Base-by-base conservation (phyloP, 1,140 invertebrate genomes). In the Ceratina japonica region DNA sequence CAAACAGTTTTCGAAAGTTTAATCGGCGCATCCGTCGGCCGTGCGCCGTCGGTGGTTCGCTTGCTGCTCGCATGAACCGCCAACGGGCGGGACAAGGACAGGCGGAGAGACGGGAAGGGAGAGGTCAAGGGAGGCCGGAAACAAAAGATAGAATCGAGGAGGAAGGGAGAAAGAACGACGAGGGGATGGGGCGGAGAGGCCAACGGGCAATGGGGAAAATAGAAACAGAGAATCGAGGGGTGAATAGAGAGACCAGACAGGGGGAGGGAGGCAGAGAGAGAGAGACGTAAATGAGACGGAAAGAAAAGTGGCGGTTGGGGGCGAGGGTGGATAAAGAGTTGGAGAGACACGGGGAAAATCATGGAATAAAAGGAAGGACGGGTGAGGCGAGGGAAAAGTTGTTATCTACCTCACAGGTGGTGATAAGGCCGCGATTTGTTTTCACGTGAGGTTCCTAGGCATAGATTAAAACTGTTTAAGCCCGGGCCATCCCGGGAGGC, bases 1-100 rank as follows among this genome's bases (percentile, higher is more conserved):
- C 89, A 89, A 90, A 90, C 88, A 88, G 89, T 90, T 90, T 90
- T 90, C 88, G 89, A 89, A 90, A 90, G 89, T 90, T 90, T 90
- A 89, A 90, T 90, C 89, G 88, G 86, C 85, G 89, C 88, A 87
- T 89, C 87, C 88, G 85, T 85, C 82, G 81, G 86, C 37, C 5
- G 56, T 76, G 82, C 79, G 80, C 75, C 80, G 85, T 85, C 81
- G 81, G 77, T 79, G 83, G 81, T 81, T 68, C 85, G 85, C 87
- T 87, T 83, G 81, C 81, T 86, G 86, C 88, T 87, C 84, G 89
- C 83, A 85, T 76, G 80, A 88, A 75, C 83, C 84, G 58, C 72
- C 83, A 65, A 44, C 37, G 16, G 12, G 54, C 52, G 69, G 79
- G 84, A 84, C 69, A 62, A 78, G 81, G 82, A 82, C 74, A n/a